Conservation (phyloP, 2,888 invertebrate species). For the Chouioia cunea region DNA sequence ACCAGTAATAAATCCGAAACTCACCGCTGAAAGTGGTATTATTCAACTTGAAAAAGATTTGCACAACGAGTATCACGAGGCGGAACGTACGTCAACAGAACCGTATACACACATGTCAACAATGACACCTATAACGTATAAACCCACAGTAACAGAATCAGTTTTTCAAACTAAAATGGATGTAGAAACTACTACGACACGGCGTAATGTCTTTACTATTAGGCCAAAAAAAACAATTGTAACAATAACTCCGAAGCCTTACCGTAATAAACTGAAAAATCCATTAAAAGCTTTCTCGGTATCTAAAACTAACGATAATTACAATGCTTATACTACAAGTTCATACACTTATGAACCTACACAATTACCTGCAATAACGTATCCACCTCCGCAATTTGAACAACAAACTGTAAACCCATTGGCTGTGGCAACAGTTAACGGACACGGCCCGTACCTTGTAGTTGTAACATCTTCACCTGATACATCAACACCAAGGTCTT, state of each 20-base stretch:
- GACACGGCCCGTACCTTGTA: slow-evolving; percentile 50
- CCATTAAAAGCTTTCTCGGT: slow-evolving; percentile 2
- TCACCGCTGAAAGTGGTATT: slow-evolving; percentile 53
- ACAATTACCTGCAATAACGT: slow-evolving; percentile 25
- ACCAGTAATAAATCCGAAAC: slow-evolving; percentile 55
- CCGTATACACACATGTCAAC: not conserved
- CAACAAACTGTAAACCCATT: slow-evolving; percentile 45
- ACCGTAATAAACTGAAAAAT: slow-evolving; percentile 8
- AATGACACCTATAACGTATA: not conserved
- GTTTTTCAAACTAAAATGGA: not conserved
- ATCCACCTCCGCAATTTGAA: slow-evolving; percentile 29
- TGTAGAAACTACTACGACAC: slow-evolving; percentile 28
- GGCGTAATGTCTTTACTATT: slow-evolving; percentile 32
- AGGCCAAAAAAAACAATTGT: slow-evolving; percentile 23
- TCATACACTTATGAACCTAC: not conserved
- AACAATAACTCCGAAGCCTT: not conserved
- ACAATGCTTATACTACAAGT: slow-evolving; percentile 3
- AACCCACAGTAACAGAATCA: not conserved
- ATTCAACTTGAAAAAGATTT: slow-evolving; percentile 57
- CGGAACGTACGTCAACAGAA: slow-evolving; percentile 50
- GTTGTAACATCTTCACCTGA: slow-evolving; percentile 25
- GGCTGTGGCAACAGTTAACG: slow-evolving; percentile 49
- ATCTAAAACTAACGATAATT: slow-evolving; percentile 3
- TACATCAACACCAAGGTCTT: slow-evolving; percentile 6
- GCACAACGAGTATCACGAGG: slow-evolving; percentile 52